These are phyloP conservation scores for Eupithecia tripunctaria DNA, from an alignment of 2,888 invertebrate genomes.

Conservation along the genomic window DNA sequence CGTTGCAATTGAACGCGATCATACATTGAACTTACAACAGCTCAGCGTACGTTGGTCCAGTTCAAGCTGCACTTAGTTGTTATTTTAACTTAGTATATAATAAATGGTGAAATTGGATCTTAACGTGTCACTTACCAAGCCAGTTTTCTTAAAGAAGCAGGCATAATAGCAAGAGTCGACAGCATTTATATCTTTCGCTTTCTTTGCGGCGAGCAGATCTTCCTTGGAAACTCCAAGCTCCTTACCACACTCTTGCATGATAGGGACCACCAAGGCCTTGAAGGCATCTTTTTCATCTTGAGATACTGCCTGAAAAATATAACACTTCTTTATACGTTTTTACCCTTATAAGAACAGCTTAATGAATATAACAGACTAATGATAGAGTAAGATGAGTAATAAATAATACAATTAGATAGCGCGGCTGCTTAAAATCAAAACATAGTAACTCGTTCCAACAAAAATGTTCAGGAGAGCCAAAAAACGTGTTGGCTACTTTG, in stretches of 20 bases:
- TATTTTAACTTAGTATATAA: too few species aligned
- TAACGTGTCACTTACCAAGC: constrained; percentile 41
- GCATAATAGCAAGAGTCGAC: constrained; percentile 43
- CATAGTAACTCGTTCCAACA: too few species aligned
- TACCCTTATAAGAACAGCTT: too few species aligned
- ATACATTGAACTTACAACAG: too few species aligned
- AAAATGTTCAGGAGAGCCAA: too few species aligned
- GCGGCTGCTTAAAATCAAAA: too few species aligned
- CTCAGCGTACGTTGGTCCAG: too few species aligned
- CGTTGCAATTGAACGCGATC: too few species aligned
- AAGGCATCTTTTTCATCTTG: constrained; percentile 30
- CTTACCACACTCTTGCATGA: constrained; percentile 21
- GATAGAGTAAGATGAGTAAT: too few species aligned
- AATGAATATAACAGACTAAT: too few species aligned
- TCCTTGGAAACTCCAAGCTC: constrained; percentile 31
- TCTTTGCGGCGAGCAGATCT: constrained; percentile 22
- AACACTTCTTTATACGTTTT: background rate
- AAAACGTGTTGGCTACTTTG: too few species aligned
- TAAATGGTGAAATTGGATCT: background rate
- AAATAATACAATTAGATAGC: background rate
- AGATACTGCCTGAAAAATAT: constrained; percentile 29
- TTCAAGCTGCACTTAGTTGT: too few species aligned
- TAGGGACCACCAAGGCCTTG: constrained; percentile 15
- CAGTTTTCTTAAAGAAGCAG: constrained; percentile 45
- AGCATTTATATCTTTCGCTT: constrained; percentile 16